Evolutionary conservation across 2,888 invertebrate genomes (phyloP).

Genomic region (Ecliptopera silaceata): DNA sequence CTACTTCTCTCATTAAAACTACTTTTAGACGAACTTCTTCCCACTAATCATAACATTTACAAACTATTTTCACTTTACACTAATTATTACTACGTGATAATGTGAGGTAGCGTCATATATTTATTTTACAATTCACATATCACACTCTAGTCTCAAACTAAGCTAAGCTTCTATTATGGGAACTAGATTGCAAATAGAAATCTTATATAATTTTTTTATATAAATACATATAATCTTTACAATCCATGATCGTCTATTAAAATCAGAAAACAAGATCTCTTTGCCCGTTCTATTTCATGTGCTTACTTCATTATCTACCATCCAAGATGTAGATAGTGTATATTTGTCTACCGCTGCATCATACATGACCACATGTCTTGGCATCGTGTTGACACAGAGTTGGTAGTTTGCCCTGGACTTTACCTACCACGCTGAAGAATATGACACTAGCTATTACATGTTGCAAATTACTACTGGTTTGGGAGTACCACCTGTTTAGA

Average conservation of each 20-base stretch:
- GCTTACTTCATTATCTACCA: neutral
- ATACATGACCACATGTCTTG: constrained; percentile 48
- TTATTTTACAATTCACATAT: neutral
- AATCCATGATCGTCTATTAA: no score
- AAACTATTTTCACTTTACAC: neutral
- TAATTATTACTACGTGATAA: no score
- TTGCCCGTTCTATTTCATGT: neutral
- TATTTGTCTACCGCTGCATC: constrained; percentile 21
- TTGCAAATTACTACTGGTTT: constrained; percentile 26
- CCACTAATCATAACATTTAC: neutral
- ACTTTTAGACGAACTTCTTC: no score
- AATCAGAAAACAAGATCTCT: no score
- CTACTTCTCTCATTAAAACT: no score
- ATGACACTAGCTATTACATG: constrained; percentile 7
- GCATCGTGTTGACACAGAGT: constrained; percentile 60
- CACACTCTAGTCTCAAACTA: no score
- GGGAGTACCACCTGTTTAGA: neutral
- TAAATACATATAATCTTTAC: no score
- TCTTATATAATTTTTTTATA: no score
- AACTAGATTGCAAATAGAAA: no score
- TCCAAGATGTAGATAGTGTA: constrained; percentile 10
- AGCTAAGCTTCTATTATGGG: no score
- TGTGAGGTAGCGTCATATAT: neutral
- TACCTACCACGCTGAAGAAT: constrained; percentile 32
- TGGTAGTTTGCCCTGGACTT: constrained; percentile 70